Evolutionary conservation across 1,140 invertebrate genomes (phyloP).

Genomic region (Drepana arcuata): DNA sequence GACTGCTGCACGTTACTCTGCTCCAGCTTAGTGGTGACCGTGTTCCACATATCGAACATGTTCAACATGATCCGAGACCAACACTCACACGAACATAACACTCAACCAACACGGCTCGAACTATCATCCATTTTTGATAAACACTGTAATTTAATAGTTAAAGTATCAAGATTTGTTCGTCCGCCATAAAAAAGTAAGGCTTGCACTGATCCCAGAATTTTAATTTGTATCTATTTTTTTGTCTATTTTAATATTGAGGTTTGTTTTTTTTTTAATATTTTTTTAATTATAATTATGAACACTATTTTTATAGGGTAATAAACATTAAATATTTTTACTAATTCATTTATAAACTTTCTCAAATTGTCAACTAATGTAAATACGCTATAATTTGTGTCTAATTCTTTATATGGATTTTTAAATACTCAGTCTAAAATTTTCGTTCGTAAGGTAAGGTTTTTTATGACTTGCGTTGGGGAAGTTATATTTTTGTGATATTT

Average conservation of each 20-base stretch:
- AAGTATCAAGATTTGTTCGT: slow-evolving; percentile 50
- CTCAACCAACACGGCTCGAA: slow-evolving; percentile 26
- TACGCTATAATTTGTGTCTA: slow-evolving; percentile 52
- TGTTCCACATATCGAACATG: slow-evolving; percentile 92
- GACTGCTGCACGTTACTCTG: slow-evolving; percentile 76
- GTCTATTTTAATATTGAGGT: slow-evolving; percentile 47
- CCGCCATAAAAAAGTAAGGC: slow-evolving; percentile 60
- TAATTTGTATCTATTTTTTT: slow-evolving; percentile 39
- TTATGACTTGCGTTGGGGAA: slow-evolving; percentile 51
- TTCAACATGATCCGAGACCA: slow-evolving; percentile 67
- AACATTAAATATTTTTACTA: too few relatives aligned
- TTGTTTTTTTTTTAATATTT: slow-evolving; percentile 32
- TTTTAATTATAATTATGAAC: slow-evolving; percentile 23
- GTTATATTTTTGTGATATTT: slow-evolving; percentile 22
- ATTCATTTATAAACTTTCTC: slow-evolving; percentile 62
- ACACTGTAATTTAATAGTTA: slow-evolving; percentile 28
- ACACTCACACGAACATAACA: slow-evolving; percentile 29
- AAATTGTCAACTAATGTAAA: slow-evolving; percentile 71
- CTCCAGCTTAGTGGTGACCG: slow-evolving; percentile 86
- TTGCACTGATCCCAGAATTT: slow-evolving; percentile 62
- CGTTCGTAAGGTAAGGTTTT: slow-evolving; percentile 58
- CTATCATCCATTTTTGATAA: slow-evolving; percentile 39
- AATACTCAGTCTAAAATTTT: slow-evolving; percentile 71
- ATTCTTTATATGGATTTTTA: slow-evolving; percentile 55
- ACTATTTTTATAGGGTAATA: too few relatives aligned